Percentiles rank a stretch among this genome's conserved stretches.
Evolutionary conservation across 2,113 vertebrate species (phyloP).

Genomic region (Galbula dea): DNA sequence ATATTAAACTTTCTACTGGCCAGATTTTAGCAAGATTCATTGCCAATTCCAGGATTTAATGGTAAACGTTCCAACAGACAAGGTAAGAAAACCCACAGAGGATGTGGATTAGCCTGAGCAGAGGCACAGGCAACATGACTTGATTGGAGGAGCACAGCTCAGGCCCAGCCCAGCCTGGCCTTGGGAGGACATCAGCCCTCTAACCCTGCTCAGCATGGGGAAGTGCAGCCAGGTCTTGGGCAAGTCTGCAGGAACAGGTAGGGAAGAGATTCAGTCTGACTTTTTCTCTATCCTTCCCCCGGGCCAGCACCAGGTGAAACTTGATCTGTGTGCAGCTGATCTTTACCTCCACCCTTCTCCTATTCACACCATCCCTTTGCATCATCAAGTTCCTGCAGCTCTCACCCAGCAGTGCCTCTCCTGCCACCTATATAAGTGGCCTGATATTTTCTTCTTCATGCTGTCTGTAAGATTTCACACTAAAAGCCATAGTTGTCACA

Average conservation of each 20-base stretch:
- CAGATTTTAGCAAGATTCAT: not conserved
- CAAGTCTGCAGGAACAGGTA: not conserved
- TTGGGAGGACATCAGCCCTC: not conserved
- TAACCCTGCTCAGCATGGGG: not conserved
- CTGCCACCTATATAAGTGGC: not conserved
- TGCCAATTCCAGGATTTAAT: not conserved
- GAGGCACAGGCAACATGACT: not conserved
- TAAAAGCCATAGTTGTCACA: not conserved
- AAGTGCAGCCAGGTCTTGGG: rapidly evolving
- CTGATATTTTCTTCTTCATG: not conserved
- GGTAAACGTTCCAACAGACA: not conserved
- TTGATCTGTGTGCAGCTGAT: not conserved
- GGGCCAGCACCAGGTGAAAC: not conserved
- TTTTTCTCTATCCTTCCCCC: not conserved
- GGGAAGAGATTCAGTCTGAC: not conserved
- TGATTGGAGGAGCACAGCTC: rapidly evolving
- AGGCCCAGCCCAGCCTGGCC: not conserved
- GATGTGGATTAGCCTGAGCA: not conserved
- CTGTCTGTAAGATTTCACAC: not conserved
- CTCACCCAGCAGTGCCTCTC: not conserved
- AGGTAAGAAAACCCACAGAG: not conserved
- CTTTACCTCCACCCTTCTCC: not conserved
- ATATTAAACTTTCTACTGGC: not conserved
- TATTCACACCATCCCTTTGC: rapidly evolving
- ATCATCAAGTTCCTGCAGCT: not conserved